These are phyloP conservation scores for Anguilla japonica DNA, from an alignment of 2,113 vertebrate genomes.

Conservation along the genomic window DNA sequence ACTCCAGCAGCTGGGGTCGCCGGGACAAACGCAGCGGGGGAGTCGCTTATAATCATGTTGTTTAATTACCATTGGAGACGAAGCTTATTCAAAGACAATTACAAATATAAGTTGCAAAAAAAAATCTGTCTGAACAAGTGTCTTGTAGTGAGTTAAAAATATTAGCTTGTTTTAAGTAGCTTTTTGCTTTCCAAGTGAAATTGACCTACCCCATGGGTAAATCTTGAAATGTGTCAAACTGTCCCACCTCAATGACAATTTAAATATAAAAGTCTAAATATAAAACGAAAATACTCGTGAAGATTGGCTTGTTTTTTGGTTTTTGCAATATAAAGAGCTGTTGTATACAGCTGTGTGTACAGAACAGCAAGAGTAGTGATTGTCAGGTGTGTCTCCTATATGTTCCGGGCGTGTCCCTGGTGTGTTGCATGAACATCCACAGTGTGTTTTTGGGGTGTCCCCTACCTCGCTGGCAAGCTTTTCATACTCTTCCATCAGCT, in stretches of 20 bases:
- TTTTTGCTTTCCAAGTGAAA: too few relatives aligned
- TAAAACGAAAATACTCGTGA: not conserved
- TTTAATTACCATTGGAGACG: not conserved
- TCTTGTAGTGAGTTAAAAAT: too few relatives aligned
- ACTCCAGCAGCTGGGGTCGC: slow-evolving; percentile 63
- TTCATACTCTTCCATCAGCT: slow-evolving; percentile 87
- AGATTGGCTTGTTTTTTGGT: not conserved
- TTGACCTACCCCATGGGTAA: too few relatives aligned
- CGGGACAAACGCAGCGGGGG: not conserved
- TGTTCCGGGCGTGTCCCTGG: not conserved
- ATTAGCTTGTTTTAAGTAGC: too few relatives aligned
- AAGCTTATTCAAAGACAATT: too few relatives aligned
- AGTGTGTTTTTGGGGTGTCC: not conserved
- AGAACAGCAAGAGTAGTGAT: too few relatives aligned
- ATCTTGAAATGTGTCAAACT: too few relatives aligned
- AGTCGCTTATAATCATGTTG: not conserved
- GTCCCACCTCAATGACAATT: too few relatives aligned
- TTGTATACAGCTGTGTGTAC: too few relatives aligned
- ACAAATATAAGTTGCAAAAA: too few relatives aligned
- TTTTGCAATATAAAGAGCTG: not conserved
- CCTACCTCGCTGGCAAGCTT: slow-evolving; percentile 84
- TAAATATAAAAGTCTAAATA: not conserved
- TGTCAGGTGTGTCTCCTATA: too few relatives aligned
- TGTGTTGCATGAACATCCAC: not conserved
- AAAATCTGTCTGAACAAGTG: too few relatives aligned